A percentile compares a stretch with the other conserved stretches of the same genome.
phyloP scores from a whole-genome alignment of 2,113 vertebrate species.

The Sorex fumeus region DNA sequence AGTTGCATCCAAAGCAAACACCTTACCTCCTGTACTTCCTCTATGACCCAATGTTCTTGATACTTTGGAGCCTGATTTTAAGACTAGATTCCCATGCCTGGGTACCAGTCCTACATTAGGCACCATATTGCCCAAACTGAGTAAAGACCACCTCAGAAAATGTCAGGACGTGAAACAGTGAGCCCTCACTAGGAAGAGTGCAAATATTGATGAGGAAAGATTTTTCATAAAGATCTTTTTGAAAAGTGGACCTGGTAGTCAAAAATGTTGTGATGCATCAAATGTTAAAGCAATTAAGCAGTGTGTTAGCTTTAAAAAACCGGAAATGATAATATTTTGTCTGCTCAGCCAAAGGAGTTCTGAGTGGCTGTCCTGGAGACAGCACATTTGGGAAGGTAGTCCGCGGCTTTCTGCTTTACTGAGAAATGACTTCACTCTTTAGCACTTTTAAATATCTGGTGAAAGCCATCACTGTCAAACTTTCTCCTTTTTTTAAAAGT shows the following conservation, averaged over 20 bases:
- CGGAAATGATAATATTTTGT: conserved; percentile 49
- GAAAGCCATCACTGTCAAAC: neutral
- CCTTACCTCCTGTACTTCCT: too few relatives aligned
- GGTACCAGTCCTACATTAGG: neutral
- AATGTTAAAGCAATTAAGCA: conserved; percentile 35
- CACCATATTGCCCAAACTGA: neutral
- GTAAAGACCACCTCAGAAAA: neutral
- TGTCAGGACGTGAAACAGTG: conserved; percentile 7
- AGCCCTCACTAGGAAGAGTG: neutral
- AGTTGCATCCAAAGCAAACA: too few relatives aligned
- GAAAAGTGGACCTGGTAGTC: conserved; percentile 12
- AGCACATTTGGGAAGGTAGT: neutral
- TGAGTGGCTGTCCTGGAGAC: neutral
- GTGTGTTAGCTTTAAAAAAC: neutral
- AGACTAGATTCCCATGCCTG: neutral
- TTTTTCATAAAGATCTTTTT: conserved; percentile 57
- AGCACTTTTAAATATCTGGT: conserved; percentile 40
- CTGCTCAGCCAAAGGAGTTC: neutral
- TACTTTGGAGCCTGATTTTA: neutral
- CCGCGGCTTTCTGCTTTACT: conserved; percentile 9
- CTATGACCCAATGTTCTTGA: neutral
- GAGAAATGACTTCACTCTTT: conserved; percentile 50
- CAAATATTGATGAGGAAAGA: conserved; percentile 42
- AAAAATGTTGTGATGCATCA: conserved; percentile 29
- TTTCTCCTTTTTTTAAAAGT: conserved; percentile 63